Evolutionary conservation across 2,113 vertebrate species (phyloP).

Genomic region (Oceanodroma tethys): DNA sequence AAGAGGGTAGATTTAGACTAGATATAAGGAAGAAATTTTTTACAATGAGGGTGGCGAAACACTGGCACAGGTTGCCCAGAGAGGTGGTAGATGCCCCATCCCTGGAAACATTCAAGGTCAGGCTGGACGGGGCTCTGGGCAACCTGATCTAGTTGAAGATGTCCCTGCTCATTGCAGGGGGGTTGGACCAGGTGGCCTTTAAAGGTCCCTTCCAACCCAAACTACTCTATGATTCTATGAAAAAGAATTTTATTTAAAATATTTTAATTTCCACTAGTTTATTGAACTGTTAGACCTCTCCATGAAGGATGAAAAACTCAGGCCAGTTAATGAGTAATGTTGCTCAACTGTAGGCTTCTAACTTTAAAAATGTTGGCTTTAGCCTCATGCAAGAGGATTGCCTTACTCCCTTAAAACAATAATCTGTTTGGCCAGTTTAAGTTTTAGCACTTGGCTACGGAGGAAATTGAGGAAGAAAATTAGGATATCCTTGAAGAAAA

Average conservation of each 20-base stretch:
- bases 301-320: neutral
- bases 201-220: no score
- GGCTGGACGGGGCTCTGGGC: no score
- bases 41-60: no score
- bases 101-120: no score
- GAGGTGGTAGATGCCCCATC: no score
- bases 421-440: neutral
- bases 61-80: no score
- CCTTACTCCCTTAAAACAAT: neutral
- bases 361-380: neutral
- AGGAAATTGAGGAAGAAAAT: neutral
- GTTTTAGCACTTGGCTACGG: neutral
- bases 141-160: no score
- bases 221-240: no score
- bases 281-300: neutral
- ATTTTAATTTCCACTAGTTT: neutral
- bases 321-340: neutral
- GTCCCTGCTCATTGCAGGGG: no score
- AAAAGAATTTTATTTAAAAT: neutral
- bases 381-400: neutral
- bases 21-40: no score
- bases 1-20: no score
- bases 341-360: neutral
- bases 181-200: no score
- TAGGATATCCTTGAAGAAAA: neutral